These are phyloP conservation scores for Plagiodera versicolora DNA, from an alignment of 2,888 invertebrate genomes.

Conservation along the genomic window DNA sequence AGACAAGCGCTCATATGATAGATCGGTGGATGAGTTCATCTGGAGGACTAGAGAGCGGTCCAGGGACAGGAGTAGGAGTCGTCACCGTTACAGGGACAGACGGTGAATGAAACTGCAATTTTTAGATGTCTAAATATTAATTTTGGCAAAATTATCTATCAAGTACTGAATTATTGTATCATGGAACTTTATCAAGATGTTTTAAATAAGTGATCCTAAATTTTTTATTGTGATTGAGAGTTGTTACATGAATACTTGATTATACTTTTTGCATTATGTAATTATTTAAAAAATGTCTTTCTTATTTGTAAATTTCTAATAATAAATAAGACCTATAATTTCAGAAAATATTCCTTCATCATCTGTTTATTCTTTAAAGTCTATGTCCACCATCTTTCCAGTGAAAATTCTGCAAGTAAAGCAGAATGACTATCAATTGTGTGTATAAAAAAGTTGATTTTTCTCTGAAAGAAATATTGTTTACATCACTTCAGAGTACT, in stretches of 20 bases:
- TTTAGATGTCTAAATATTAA: conserved; percentile 15
- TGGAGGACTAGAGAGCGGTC: conserved; percentile 68
- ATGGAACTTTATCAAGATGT: conserved; percentile 12
- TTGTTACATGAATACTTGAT: conserved; percentile 3
- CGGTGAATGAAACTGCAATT: conserved; percentile 41
- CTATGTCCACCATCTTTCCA: no score
- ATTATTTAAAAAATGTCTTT: conserved; percentile 29
- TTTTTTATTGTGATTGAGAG: conserved; percentile 11
- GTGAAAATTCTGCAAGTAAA: no score
- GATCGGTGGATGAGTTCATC: conserved; percentile 85
- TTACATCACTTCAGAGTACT: no score
- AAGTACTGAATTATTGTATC: conserved; percentile 9
- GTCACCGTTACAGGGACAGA: conserved; percentile 57
- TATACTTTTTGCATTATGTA: conserved; percentile 1
- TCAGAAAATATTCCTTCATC: conserved; percentile 11
- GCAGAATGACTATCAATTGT: no score
- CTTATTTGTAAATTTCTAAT: conserved; percentile 40
- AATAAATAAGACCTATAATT: conserved; percentile 33
- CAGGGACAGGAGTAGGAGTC: conserved; percentile 49
- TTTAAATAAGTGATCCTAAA: conserved; percentile 11
- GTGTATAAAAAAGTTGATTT: no score
- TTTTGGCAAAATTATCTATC: conserved; percentile 4
- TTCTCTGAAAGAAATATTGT: no score
- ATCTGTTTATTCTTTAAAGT: not conserved
- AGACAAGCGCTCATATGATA: conserved; percentile 74